Evolutionary conservation across 2,113 vertebrate genomes (phyloP).

Genomic region (Pontoporia blainvillei): DNA sequence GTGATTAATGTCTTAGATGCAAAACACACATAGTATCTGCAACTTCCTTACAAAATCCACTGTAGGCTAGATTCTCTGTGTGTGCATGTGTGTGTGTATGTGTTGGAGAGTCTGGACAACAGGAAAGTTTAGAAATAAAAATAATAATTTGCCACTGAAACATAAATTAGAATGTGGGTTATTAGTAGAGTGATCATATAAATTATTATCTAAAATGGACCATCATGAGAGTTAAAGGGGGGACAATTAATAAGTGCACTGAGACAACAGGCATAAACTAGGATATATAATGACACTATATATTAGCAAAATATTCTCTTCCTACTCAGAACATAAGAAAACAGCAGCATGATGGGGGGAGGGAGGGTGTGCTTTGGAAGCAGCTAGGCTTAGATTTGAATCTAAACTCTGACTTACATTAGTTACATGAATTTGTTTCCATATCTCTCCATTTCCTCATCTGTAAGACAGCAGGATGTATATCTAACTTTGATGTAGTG

Average conservation of each 20-base stretch:
- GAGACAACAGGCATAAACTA: neutral
- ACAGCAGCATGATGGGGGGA: neutral
- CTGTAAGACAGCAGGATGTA: neutral
- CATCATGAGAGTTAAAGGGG: neutral
- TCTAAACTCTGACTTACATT: neutral
- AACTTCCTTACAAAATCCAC: conserved; percentile 2
- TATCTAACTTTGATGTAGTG: neutral
- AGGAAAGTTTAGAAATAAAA: neutral
- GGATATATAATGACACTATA: neutral
- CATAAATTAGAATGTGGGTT: neutral
- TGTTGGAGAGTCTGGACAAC: neutral
- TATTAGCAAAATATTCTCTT: neutral
- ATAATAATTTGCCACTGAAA: neutral
- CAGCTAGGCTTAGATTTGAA: neutral
- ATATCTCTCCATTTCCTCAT: neutral
- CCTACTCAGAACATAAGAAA: neutral
- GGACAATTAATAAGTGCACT: neutral
- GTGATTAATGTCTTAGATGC: neutral
- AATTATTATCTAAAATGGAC: neutral
- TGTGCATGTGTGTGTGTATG: neutral
- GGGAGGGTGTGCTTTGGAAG: neutral
- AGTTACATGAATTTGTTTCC: neutral
- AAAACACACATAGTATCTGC: neutral
- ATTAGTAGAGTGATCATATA: neutral
- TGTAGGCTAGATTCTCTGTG: neutral